A percentile compares a stretch with the other conserved stretches of the same genome.
Conservation (phyloP, 2,113 vertebrate genomes). For the Sardina pilchardus region DNA sequence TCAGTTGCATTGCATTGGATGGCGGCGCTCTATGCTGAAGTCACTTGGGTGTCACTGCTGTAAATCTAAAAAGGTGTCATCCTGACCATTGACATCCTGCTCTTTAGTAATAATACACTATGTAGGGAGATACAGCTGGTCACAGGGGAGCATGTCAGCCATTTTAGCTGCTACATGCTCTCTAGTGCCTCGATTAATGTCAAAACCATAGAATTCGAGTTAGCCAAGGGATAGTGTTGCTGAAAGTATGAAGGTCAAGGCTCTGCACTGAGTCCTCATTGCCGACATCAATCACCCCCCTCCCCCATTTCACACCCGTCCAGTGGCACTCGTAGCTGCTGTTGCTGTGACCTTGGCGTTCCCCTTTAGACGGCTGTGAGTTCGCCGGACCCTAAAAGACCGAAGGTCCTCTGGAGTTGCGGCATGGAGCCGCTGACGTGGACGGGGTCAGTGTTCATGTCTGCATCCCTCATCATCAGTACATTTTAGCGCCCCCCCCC, state of each 20-base stretch:
- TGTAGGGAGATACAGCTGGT: not conserved
- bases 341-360: not conserved
- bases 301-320: not conserved
- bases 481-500: not conserved
- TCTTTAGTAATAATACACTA: not conserved
- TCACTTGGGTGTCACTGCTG: conserved; percentile 52
- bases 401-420: not conserved
- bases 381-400: not conserved
- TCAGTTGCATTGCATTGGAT: conserved; percentile 53
- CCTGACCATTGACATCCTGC: not conserved
- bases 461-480: conserved; percentile 6
- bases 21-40: conserved; percentile 47
- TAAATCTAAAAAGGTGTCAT: conserved; percentile 29
- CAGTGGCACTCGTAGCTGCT: not conserved
- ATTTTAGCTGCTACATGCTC: not conserved
- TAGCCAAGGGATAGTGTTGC: not conserved
- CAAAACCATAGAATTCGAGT: conserved; percentile 42
- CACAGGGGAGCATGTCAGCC: not conserved
- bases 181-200: conserved; percentile 5
- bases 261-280: not conserved
- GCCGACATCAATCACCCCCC: not conserved
- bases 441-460: not conserved
- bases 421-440: not conserved
- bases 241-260: not conserved
- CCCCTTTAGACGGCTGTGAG: not conserved